Percentiles rank a stretch among this genome's conserved stretches.
These are phyloP conservation scores for Drosophila kanekoi DNA, from an alignment of 2,888 invertebrate genomes.

Conservation along the genomic window DNA sequence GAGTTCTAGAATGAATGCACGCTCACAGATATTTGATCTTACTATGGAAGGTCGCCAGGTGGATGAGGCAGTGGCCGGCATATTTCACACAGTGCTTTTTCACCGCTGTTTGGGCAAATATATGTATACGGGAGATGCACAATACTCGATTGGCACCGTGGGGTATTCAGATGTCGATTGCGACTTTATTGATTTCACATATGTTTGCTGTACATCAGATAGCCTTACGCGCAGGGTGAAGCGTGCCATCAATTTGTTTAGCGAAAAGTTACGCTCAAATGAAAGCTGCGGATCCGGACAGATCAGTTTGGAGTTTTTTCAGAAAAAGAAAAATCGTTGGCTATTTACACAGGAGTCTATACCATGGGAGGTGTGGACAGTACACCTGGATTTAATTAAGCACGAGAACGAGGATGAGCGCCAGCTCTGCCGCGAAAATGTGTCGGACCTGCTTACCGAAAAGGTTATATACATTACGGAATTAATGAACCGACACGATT, in stretches of 20 bases:
- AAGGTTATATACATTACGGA: constrained; percentile 97
- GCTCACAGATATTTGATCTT: constrained; percentile 92
- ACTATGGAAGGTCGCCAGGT: constrained; percentile 96
- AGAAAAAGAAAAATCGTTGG: constrained; percentile 95
- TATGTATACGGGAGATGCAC: constrained; percentile 96
- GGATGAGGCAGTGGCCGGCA: constrained; percentile 95
- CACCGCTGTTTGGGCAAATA: constrained; percentile 97
- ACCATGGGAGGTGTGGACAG: constrained; percentile 99
- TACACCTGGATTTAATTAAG: constrained; percentile 94
- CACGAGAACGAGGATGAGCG: constrained; percentile 94
- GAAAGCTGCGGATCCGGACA: constrained; percentile 92
- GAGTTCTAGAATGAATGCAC: constrained; percentile 89
- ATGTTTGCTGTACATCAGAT: constrained; percentile 97
- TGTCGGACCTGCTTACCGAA: constrained; percentile 94
- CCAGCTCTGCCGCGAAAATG: constrained; percentile 94
- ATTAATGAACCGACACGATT: constrained; percentile 97
- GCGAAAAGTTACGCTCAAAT: constrained; percentile 90
- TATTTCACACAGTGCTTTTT: constrained; percentile 96
- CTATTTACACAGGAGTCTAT: constrained; percentile 95
- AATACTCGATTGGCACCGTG: constrained; percentile 97
- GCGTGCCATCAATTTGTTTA: constrained; percentile 91
- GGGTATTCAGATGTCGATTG: constrained; percentile 99
- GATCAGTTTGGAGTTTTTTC: constrained; percentile 97
- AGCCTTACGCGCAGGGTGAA: constrained; percentile 90
- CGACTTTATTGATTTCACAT: constrained; percentile 98